Evolutionary conservation across 2,888 invertebrate genomes (phyloP).

Genomic region (Homarus gammarus): DNA sequence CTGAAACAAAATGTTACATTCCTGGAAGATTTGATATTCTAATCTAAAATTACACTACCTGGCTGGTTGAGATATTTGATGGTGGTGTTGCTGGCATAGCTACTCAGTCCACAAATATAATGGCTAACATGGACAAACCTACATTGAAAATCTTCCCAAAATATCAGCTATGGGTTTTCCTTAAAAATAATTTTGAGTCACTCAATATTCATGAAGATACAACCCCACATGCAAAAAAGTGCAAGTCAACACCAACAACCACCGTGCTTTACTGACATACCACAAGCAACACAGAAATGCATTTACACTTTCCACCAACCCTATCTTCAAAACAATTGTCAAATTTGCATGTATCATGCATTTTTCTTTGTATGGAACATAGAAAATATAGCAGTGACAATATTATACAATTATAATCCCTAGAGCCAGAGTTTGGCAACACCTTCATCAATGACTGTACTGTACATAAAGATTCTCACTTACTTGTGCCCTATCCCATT

Average conservation of each 20-base stretch:
- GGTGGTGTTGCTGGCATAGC: too few species aligned
- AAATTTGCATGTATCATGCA: slow-evolving; percentile 1
- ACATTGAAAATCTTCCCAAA: too few species aligned
- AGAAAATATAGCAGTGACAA: not conserved
- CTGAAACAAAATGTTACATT: too few species aligned
- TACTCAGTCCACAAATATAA: too few species aligned
- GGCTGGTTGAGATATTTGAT: too few species aligned
- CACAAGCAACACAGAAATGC: not conserved
- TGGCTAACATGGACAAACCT: too few species aligned
- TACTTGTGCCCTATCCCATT: slow-evolving; percentile 63
- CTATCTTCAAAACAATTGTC: not conserved
- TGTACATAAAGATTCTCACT: slow-evolving; percentile 45
- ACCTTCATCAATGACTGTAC: slow-evolving; percentile 13
- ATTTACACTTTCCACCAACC: slow-evolving; percentile 2
- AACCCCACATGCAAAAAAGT: not conserved
- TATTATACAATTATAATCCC: not conserved
- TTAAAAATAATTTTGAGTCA: too few species aligned
- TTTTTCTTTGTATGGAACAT: not conserved
- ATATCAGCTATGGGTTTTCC: too few species aligned
- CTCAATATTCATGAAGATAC: too few species aligned
- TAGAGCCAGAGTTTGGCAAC: not conserved
- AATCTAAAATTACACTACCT: too few species aligned
- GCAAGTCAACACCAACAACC: not conserved
- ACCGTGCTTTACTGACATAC: not conserved
- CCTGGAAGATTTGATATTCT: too few species aligned